Conservation (phyloP, 2,113 vertebrate species). For the Nicator chloris region DNA sequence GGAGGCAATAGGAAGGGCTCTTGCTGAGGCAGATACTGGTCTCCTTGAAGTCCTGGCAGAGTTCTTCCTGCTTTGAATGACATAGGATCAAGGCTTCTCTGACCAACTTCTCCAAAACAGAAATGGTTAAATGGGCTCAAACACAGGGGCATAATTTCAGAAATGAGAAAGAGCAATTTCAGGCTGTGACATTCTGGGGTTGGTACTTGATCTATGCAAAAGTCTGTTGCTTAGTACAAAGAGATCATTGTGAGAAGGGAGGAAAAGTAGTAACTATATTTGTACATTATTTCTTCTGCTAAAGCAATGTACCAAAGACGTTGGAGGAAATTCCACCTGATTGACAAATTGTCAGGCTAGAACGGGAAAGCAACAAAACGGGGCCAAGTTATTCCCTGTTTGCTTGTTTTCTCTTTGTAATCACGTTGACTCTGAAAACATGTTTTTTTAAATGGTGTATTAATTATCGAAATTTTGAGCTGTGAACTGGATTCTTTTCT, state of each 20-base stretch:
- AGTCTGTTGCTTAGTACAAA: constrained; percentile 42
- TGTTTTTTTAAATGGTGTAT: not conserved
- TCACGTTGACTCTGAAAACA: not conserved
- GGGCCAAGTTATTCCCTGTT: not conserved
- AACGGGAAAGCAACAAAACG: not conserved
- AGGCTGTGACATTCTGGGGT: not conserved
- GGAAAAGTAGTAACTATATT: constrained; percentile 6
- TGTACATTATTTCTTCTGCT: constrained; percentile 20
- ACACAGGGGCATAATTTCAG: not conserved
- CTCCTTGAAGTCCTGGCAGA: not conserved
- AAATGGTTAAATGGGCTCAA: not conserved
- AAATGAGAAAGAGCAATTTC: not conserved
- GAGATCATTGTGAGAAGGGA: constrained; percentile 41
- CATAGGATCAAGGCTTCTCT: not conserved
- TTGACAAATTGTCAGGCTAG: constrained; percentile 13
- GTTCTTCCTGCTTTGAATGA: not conserved
- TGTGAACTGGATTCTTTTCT: not conserved
- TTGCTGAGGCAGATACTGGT: not conserved
- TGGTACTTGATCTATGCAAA: constrained; percentile 17
- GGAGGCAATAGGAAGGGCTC: not conserved
- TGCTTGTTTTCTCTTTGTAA: constrained; percentile 13
- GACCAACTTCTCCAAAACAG: not conserved
- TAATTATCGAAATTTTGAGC: constrained; percentile 4
- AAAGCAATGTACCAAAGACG: not conserved
- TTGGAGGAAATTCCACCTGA: constrained; percentile 34